Conservation (phyloP, 2,797 vertebrate species). For the Danio tinwini region DNA sequence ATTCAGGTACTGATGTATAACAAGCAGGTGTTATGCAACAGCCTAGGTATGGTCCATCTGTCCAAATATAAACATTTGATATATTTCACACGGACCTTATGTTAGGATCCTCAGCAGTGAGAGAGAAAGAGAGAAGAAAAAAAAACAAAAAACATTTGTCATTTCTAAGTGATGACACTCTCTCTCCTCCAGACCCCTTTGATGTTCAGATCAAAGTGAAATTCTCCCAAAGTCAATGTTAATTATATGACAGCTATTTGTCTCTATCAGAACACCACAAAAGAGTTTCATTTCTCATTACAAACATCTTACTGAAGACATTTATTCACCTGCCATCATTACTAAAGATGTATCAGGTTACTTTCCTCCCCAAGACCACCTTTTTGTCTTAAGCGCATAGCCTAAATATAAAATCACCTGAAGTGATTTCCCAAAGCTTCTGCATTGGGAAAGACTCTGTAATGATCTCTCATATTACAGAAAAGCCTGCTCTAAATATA, state of each 20-base stretch:
- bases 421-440: slow-evolving; percentile 2
- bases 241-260: slow-evolving; percentile 13
- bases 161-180: slow-evolving; percentile 41
- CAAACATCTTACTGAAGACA: neutral
- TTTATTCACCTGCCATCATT: slow-evolving; percentile 17
- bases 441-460: neutral
- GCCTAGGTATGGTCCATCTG: neutral
- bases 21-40: slow-evolving; percentile 28
- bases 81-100: neutral
- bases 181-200: slow-evolving; percentile 21
- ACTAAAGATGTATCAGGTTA: neutral
- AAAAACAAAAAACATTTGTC: slow-evolving; percentile 9
- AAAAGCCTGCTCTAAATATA: slow-evolving; percentile 24
- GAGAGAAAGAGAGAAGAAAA: neutral
- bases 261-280: slow-evolving; percentile 5
- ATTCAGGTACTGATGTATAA: slow-evolving; percentile 12
- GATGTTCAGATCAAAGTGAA: slow-evolving; percentile 46
- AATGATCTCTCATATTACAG: slow-evolving; percentile 8
- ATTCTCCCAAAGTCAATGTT: slow-evolving; percentile 32
- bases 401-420: slow-evolving; percentile 9
- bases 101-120: neutral
- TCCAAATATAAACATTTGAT: neutral
- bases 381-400: neutral
- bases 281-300: neutral
- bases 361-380: neutral